Conservation (phyloP, 2,113 vertebrate genomes). For the Euleptes europaea region DNA sequence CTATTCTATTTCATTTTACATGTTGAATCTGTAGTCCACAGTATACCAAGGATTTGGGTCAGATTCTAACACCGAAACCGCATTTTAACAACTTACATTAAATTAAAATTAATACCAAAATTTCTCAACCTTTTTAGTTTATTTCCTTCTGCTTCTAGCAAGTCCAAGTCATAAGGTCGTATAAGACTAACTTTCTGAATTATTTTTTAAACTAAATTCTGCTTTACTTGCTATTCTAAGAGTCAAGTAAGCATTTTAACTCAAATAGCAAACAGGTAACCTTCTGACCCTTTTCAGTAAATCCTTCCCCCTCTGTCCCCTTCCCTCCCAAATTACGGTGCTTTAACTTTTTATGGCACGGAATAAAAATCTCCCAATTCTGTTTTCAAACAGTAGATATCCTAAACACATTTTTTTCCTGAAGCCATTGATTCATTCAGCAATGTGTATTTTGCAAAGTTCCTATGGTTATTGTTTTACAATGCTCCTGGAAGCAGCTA, state of each 20-base stretch:
- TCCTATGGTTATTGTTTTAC: conserved; percentile 87
- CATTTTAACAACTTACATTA: neutral
- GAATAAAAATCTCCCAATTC: conserved; percentile 82
- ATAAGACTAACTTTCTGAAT: neutral
- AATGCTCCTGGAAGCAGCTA: conserved; percentile 81
- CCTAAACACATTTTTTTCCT: conserved; percentile 74
- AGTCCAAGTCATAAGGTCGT: neutral
- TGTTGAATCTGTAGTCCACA: neutral
- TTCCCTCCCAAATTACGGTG: conserved; percentile 71
- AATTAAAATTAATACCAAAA: neutral
- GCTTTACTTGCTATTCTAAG: conserved; percentile 49
- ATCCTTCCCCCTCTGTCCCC: conserved; percentile 40
- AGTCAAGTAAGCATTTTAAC: conserved; percentile 66
- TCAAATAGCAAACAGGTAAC: conserved; percentile 72
- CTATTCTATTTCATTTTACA: neutral
- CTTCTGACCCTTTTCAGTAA: conserved; percentile 78
- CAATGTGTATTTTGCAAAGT: conserved; percentile 89
- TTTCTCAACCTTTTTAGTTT: neutral
- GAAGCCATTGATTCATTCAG: conserved; percentile 77
- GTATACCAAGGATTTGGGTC: neutral
- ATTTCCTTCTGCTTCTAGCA: neutral
- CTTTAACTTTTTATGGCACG: conserved; percentile 79
- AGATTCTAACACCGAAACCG: neutral
- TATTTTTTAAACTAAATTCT: conserved; percentile 34
- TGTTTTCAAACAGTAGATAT: conserved; percentile 79